Percentiles rank a stretch among this genome's conserved stretches.
Evolutionary conservation across 2,888 invertebrate species (phyloP).

Genomic region (Actias luna): DNA sequence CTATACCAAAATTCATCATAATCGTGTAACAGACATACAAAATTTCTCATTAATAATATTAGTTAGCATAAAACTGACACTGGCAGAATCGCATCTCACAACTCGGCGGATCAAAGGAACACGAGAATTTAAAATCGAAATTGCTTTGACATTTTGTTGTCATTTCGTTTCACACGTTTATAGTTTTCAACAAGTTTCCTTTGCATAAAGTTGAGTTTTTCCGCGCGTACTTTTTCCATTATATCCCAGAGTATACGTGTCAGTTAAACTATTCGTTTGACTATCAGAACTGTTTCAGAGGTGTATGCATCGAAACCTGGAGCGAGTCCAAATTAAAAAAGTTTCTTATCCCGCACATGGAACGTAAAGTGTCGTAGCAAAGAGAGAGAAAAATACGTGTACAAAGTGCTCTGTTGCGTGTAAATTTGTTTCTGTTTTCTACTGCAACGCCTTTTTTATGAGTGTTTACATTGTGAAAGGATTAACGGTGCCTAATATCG

Average conservation of each 20-base stretch:
- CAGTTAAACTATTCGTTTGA: background rate
- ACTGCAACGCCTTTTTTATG: too few relatives aligned
- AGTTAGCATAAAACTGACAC: too few relatives aligned
- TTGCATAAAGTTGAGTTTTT: background rate
- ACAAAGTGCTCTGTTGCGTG: too few relatives aligned
- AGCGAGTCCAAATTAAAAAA: constrained; percentile 4
- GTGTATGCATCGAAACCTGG: background rate
- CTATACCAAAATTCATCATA: too few relatives aligned
- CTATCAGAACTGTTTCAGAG: constrained; percentile 9
- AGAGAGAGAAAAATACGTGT: background rate
- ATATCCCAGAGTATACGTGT: background rate
- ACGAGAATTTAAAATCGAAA: background rate
- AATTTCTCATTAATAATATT: too few relatives aligned
- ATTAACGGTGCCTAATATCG: too few relatives aligned
- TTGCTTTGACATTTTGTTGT: background rate
- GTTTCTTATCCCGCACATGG: background rate
- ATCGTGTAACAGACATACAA: too few relatives aligned
- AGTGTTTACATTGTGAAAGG: too few relatives aligned
- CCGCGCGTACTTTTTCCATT: background rate
- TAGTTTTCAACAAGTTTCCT: background rate
- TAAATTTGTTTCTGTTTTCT: too few relatives aligned
- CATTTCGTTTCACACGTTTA: background rate
- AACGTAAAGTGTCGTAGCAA: background rate
- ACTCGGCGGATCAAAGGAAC: background rate
- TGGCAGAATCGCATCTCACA: background rate